A percentile compares a stretch with the other conserved stretches of the same genome.
phyloP scores from a whole-genome alignment of 2,113 vertebrate genomes.

The Leptosomus discolor region DNA sequence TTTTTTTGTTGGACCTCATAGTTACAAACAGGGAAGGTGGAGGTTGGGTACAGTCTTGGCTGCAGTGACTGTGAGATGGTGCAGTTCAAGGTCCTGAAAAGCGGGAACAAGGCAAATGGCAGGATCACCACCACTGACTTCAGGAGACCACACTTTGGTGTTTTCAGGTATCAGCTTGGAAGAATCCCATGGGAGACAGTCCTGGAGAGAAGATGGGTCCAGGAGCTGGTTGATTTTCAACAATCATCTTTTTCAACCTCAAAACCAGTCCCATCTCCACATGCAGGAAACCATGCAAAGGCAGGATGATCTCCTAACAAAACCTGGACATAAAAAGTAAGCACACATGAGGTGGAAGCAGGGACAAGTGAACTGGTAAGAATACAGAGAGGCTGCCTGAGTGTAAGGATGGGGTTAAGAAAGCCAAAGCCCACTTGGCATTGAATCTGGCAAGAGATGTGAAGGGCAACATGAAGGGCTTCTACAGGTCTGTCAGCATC shows the following conservation, averaged over 20 bases:
- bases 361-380: not conserved
- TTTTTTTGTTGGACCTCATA: not conserved
- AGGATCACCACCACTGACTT: not conserved
- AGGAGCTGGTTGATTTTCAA: not conserved
- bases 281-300: not conserved
- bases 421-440: not conserved
- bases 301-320: not conserved
- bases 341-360: not conserved
- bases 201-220: not conserved
- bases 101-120: not conserved
- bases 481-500: not conserved
- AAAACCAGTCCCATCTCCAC: not conserved
- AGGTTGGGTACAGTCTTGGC: not conserved
- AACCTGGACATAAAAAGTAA: not conserved
- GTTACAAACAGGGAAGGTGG: not conserved
- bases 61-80: not conserved
- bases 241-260: not conserved
- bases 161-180: not conserved
- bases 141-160: not conserved
- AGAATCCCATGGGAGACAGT: not conserved
- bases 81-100: not conserved
- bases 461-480: not conserved
- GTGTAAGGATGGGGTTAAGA: not conserved
- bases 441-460: not conserved
- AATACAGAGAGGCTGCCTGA: not conserved